Evolutionary conservation across 2,888 invertebrate genomes (phyloP).

Genomic region (Sarcophaga subvicina): DNA sequence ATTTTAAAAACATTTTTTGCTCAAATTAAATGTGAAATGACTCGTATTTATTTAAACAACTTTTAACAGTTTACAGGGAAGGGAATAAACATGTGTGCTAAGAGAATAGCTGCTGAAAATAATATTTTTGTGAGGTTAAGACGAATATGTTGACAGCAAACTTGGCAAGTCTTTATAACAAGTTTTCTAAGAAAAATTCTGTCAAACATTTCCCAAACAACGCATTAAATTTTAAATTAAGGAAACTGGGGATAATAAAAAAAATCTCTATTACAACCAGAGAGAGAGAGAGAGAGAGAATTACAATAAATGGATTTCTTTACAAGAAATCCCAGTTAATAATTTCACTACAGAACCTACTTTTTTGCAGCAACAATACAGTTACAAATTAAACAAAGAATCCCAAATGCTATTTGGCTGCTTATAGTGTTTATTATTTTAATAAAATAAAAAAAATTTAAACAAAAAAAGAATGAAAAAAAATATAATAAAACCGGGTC

Average conservation of each 20-base stretch:
- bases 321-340: neutral
- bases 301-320: too few species aligned
- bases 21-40: neutral
- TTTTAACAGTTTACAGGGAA: neutral
- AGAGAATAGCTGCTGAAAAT: neutral
- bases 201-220: neutral
- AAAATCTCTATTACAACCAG: neutral
- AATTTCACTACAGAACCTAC: neutral
- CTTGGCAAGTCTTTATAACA: neutral
- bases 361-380: neutral
- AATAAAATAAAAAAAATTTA: too few species aligned
- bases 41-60: neutral
- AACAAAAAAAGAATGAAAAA: slow-evolving; percentile 4
- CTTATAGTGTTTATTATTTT: neutral
- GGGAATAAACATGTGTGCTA: slow-evolving; percentile 15
- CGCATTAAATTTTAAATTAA: neutral
- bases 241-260: neutral
- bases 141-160: neutral
- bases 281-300: too few species aligned
- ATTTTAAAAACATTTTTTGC: neutral
- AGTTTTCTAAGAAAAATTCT: neutral
- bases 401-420: too few species aligned
- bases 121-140: neutral
- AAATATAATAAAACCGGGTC: slow-evolving; percentile 35
- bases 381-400: neutral